Evolutionary conservation across 1,140 invertebrate genomes (phyloP), one percentile per base, ranked within the genome.

Genomic region (Pseudomyrmex gracilis): DNA sequence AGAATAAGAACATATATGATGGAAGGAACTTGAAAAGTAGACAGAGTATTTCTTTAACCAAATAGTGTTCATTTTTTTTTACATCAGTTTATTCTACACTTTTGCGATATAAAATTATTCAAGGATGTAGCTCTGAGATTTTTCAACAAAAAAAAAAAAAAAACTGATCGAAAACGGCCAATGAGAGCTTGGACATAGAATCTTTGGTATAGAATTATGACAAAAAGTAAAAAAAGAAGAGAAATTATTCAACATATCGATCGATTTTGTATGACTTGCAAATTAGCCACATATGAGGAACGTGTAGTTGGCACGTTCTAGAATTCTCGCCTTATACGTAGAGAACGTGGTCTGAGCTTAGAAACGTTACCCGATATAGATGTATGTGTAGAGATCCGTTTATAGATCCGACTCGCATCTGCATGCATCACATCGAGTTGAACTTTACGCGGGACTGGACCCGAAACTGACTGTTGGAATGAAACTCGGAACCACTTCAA

Each of bases 391-490:
- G 51, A n/a, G 17, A n/a, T n/a, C 20, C 76, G 53, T 71, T 71
- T 58, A 78, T 78, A 78, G 66, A 78, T 12, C 60, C 64, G 15
- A 12, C 74, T 24, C 70, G 60, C 73, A 58, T 74, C 43, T 64
- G 45, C 61, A 67, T 78, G 80, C 63, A 80, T 85, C 57, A 83
- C 63, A 80, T 85, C 57, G 76, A 47, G 55, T n/a, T 70, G 86
- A 89, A 89, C 88, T 90, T 90, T 87, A 74, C 70, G 76, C 85
- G 87, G 77, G 61, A 74, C 86, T 61, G 70, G 78, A 73, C 78
- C 34, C 78, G 45, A 82, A 74, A 74, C 78, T 63, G 64, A 58
- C 53, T 80, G 76, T 17, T 58, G 78, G 58, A 73, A 82, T 53
- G 67, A 68, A 45, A 74, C 24, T 34, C 73, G 45, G 63, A 73